phyloP scores from a whole-genome alignment of 1,140 invertebrate genomes.

The Dolichoris vasculosae region DNA sequence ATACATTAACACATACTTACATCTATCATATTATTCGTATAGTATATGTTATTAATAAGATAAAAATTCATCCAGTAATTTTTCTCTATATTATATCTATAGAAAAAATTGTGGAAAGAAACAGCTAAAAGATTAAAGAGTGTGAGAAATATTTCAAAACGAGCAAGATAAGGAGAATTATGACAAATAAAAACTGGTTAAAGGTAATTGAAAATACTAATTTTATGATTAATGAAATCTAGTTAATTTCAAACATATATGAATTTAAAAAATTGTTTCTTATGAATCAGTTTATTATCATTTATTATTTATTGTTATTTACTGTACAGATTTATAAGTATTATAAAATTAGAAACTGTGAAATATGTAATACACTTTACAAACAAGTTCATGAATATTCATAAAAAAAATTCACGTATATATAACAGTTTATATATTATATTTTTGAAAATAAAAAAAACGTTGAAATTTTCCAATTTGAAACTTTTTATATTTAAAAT shows the following conservation, averaged over 20 bases:
- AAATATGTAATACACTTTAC: too few relatives aligned
- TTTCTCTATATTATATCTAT: not conserved
- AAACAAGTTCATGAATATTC: too few relatives aligned
- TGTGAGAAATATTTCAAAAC: constrained; percentile 13
- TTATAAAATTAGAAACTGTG: too few relatives aligned
- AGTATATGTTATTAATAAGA: not conserved
- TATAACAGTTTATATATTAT: too few relatives aligned
- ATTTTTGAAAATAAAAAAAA: too few relatives aligned
- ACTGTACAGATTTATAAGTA: too few relatives aligned
- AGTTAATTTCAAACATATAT: not conserved
- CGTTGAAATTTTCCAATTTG: too few relatives aligned
- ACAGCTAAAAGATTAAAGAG: not conserved
- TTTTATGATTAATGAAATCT: not conserved
- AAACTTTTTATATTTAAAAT: not conserved
- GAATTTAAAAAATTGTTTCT: not conserved
- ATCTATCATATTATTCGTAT: not conserved
- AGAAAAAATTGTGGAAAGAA: constrained; percentile 2
- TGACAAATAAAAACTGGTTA: not conserved
- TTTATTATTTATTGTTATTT: too few relatives aligned
- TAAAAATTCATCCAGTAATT: not conserved
- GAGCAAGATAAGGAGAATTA: not conserved
- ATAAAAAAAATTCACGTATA: too few relatives aligned
- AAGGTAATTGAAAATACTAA: constrained; percentile 16
- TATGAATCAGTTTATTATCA: not conserved
- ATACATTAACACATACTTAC: not conserved